Percentiles rank a stretch among this genome's conserved stretches.
These are phyloP conservation scores for Meandrina meandrites DNA, from an alignment of 92 coral and sea anemone genomes.

Conservation along the genomic window DNA sequence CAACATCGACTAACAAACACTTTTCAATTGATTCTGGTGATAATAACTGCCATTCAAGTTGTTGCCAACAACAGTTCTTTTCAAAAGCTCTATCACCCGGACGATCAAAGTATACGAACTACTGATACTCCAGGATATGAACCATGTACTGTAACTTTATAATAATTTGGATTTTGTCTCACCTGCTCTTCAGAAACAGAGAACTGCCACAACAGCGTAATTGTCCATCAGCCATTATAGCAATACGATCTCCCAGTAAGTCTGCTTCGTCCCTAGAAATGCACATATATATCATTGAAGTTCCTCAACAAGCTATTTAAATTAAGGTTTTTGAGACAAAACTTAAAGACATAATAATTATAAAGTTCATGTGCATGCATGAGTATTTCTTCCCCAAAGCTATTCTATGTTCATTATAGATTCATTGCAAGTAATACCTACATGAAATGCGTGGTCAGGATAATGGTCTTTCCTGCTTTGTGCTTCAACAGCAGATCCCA, in stretches of 20 bases:
- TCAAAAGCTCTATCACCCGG: too few relatives aligned
- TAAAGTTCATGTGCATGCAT: too few relatives aligned
- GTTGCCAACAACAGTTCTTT: too few relatives aligned
- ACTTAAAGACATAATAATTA: too few relatives aligned
- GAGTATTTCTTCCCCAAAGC: not conserved
- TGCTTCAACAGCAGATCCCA: constrained; percentile 92
- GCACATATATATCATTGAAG: not conserved
- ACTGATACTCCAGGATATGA: too few relatives aligned
- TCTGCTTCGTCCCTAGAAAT: constrained; percentile 82
- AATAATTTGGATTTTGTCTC: not conserved
- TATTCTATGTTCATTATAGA: too few relatives aligned
- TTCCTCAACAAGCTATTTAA: not conserved
- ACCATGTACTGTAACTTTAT: too few relatives aligned
- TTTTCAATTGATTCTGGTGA: too few relatives aligned
- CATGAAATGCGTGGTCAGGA: constrained; percentile 92
- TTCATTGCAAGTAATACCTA: constrained; percentile 39
- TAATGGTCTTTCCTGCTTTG: constrained; percentile 80
- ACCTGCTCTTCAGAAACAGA: constrained; percentile 89
- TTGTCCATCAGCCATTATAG: constrained; percentile 95
- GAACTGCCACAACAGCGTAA: constrained; percentile 89
- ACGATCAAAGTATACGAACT: too few relatives aligned
- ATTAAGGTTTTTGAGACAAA: too few relatives aligned
- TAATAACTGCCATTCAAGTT: too few relatives aligned
- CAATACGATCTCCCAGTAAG: constrained; percentile 94
- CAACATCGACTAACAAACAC: too few relatives aligned